A percentile compares a stretch with the other conserved stretches of the same genome.
Conservation (phyloP, 2,113 vertebrate genomes). For the Cyrtonyx montezumae region DNA sequence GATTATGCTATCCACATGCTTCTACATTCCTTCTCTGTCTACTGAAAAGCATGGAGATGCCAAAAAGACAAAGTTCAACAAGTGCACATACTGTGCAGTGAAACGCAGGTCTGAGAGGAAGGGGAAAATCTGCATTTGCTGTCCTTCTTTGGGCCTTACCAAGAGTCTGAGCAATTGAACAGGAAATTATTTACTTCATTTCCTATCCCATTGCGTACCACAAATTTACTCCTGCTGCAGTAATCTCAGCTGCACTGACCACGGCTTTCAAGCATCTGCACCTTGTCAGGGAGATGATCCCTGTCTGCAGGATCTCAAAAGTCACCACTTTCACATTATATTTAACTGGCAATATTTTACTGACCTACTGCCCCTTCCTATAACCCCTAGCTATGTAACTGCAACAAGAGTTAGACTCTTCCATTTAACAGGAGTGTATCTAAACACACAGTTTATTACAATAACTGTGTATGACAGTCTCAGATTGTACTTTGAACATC, state of each 20-base stretch:
- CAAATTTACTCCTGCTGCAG: neutral
- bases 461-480: neutral
- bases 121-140: neutral
- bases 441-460: no score
- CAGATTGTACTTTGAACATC: neutral
- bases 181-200: neutral
- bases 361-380: neutral
- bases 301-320: neutral
- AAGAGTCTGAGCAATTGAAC: neutral
- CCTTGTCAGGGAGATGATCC: neutral
- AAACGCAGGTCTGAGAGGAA: neutral
- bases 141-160: neutral
- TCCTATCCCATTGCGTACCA: rapidly evolving
- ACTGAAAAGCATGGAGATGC: neutral
- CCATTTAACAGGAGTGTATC: neutral
- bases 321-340: neutral
- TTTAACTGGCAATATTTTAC: neutral
- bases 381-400: neutral
- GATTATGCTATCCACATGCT: neutral
- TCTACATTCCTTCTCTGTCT: neutral
- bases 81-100: rapidly evolving
- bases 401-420: neutral
- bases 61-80: neutral
- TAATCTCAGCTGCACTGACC: neutral
- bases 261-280: neutral